Percentiles rank a stretch among this genome's conserved stretches.
phyloP scores from a whole-genome alignment of 2,888 invertebrate species.

The Palloptera scutellata region DNA sequence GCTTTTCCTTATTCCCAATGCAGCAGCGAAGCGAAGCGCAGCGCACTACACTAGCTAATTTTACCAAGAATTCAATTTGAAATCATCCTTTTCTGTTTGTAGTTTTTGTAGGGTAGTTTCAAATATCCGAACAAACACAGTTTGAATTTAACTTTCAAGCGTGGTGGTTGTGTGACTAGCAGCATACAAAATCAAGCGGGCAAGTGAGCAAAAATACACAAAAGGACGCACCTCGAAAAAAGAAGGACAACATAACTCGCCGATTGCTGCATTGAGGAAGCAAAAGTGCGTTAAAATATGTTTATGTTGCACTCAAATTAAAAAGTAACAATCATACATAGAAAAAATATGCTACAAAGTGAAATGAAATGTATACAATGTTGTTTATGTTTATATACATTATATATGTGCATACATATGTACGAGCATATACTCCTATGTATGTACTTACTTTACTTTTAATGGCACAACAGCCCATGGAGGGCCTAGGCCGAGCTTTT shows the following conservation, averaged over 20 bases:
- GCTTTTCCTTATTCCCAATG: slow-evolving; percentile 11
- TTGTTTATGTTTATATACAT: background rate
- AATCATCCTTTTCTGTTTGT: slow-evolving; percentile 5
- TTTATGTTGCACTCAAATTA: background rate
- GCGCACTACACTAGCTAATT: slow-evolving; percentile 1
- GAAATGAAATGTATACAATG: background rate
- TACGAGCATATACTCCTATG: too few species aligned
- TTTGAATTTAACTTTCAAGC: slow-evolving; percentile 38
- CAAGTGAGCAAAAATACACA: background rate
- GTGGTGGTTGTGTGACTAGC: slow-evolving; percentile 28
- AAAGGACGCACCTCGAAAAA: slow-evolving; percentile 52
- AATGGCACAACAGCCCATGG: too few species aligned
- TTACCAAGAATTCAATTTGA: slow-evolving; percentile 14
- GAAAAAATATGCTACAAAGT: background rate
- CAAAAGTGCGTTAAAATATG: too few species aligned
- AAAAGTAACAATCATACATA: background rate
- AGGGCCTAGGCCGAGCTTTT: too few species aligned
- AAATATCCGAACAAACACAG: slow-evolving; percentile 31
- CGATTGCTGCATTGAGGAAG: too few species aligned
- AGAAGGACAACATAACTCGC: background rate
- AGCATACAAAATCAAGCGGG: background rate
- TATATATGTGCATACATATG: too few species aligned
- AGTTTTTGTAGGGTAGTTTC: background rate
- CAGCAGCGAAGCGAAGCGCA: too few species aligned
- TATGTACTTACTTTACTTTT: too few species aligned